Evolutionary conservation across 2,888 invertebrate species (phyloP).

Genomic region (Cosmorhoe ocellata): DNA sequence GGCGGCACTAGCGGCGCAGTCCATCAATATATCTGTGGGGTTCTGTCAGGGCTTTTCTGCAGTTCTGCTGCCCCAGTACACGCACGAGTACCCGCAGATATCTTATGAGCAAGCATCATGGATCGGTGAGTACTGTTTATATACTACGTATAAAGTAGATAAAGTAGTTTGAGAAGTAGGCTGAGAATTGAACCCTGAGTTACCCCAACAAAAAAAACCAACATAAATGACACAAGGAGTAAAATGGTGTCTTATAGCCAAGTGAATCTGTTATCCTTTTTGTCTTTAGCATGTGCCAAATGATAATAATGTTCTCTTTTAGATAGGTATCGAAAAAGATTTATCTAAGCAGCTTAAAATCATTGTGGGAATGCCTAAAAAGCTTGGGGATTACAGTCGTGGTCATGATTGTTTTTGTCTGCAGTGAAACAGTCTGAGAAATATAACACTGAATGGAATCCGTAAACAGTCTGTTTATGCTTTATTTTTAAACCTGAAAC

Average conservation of each 20-base stretch:
- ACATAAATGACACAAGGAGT: too few relatives aligned
- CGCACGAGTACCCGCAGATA: slow-evolving; percentile 76
- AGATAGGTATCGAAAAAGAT: too few relatives aligned
- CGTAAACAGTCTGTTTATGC: slow-evolving; percentile 38
- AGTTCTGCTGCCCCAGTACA: slow-evolving; percentile 87
- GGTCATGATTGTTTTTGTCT: too few relatives aligned
- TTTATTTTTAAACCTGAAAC: slow-evolving; percentile 41
- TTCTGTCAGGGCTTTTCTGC: slow-evolving; percentile 90
- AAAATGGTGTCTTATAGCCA: too few relatives aligned
- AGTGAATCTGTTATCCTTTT: too few relatives aligned
- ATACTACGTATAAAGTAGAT: not conserved
- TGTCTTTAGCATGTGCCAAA: too few relatives aligned
- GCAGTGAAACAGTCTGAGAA: not conserved
- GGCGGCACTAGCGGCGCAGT: slow-evolving; percentile 88
- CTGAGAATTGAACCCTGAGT: not conserved
- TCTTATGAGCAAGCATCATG: slow-evolving; percentile 86
- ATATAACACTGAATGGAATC: not conserved
- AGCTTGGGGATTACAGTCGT: too few relatives aligned
- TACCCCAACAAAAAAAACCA: not conserved
- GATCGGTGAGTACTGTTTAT: slow-evolving; percentile 83
- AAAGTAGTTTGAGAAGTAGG: too few relatives aligned
- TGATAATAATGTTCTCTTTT: too few relatives aligned
- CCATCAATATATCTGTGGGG: slow-evolving; percentile 89
- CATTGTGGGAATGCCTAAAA: too few relatives aligned
- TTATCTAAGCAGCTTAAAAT: too few relatives aligned